Base-by-base conservation (phyloP, 2,797 vertebrate species). In the Dryobates pubescens region DNA sequence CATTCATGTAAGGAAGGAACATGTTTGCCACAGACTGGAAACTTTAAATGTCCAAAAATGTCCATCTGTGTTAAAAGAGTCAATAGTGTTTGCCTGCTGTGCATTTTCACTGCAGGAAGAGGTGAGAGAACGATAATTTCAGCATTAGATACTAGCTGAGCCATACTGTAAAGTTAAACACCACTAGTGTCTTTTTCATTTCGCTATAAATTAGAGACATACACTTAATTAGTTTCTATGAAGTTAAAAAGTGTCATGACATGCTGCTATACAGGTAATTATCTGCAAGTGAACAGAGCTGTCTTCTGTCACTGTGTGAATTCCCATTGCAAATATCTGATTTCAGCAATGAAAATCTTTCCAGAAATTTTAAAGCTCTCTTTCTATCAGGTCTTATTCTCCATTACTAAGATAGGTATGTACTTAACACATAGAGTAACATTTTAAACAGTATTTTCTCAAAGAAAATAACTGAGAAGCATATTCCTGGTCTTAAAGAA, bases 31-130 rank as follows among this genome's bases (percentile, higher is more conserved):
- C 5, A 73, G 90, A 86, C 29, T 38, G 84, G 75, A 94, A 94
- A 85, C 74, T 93, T n/a, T n/a, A n/a, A n/a, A n/a, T n/a, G n/a
- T n/a, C n/a, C n/a, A n/a, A n/a, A n/a, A n/a, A n/a, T n/a, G n/a
- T n/a, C n/a, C n/a, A n/a, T n/a, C n/a, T n/a, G n/a, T n/a, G n/a
- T n/a, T n/a, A n/a, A n/a, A n/a, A n/a, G 92, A 96, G 92, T 89
- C 22, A 87, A 74, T 90, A 90, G 58, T 86, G 77, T 76, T 85
- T 89, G 75, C 93, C 95, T 90, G 93, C 87, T 96, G 94, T 91
- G 95, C 89, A 85, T 93, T 94, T 94, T 72, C 94, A 86, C 91
- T 83, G 13, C 90, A 94, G 82, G 23, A 83, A 45, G 68, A 74
- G 58, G 74, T 93, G 82, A 94, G 30, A 85, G 80, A 94, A 87